Conservation (phyloP, 2,113 vertebrate species). For the rat (Rattus norvegicus) region DNA sequence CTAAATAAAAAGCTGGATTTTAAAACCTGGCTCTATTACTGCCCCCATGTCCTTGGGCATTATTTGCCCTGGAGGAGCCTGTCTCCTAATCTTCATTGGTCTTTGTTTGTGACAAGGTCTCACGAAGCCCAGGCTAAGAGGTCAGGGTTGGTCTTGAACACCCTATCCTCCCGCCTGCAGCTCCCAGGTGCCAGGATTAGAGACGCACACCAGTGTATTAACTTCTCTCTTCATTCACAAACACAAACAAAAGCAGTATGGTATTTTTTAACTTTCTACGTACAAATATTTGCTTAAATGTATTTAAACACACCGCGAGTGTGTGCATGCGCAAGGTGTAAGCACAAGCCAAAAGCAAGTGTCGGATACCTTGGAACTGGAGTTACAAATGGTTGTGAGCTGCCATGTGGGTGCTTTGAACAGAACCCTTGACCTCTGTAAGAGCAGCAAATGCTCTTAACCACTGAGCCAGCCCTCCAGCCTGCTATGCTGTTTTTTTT, state of each 20-base stretch:
- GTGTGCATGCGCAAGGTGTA: background rate
- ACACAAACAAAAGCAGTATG: background rate
- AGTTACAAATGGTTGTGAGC: background rate
- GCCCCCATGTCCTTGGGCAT: constrained; percentile 19
- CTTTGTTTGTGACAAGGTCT: background rate
- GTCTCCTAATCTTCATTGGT: constrained; percentile 36
- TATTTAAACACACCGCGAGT: background rate
- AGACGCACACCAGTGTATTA: background rate
- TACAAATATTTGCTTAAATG: background rate
- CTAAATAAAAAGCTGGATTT: background rate
- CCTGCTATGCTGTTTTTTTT: background rate
- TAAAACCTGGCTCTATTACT: constrained; percentile 16
- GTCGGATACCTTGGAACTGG: background rate
- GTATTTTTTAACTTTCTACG: background rate
- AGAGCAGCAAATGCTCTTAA: background rate
- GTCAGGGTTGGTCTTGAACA: background rate
- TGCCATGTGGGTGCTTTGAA: background rate
- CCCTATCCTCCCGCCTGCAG: background rate
- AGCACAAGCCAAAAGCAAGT: background rate
- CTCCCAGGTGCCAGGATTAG: too few species aligned
- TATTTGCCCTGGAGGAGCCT: constrained; percentile 28
- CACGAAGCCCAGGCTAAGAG: background rate
- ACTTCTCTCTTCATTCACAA: background rate
- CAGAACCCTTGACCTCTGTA: background rate
- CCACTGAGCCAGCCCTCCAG: background rate